Conservation (phyloP, 2,888 invertebrate species). For the Amiota minor region DNA sequence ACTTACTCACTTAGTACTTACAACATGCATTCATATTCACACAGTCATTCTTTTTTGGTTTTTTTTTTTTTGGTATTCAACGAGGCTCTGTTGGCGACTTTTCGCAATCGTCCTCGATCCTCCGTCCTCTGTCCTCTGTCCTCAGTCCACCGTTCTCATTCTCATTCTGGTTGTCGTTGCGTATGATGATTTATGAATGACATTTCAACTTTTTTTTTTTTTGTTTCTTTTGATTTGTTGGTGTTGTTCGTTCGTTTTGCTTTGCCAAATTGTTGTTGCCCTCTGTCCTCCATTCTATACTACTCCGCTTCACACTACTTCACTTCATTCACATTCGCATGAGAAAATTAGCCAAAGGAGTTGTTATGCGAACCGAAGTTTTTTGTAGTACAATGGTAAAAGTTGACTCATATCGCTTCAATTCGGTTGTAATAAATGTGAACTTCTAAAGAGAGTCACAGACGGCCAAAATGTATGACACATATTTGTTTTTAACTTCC, state of each 20-base stretch:
- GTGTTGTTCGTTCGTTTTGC: constrained; percentile 15
- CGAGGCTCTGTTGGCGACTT: constrained; percentile 44
- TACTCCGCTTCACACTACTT: too few relatives aligned
- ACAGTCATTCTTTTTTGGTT: too few relatives aligned
- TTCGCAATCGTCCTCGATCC: constrained; percentile 44
- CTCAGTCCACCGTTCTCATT: not conserved
- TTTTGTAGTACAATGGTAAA: not conserved
- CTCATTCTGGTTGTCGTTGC: constrained; percentile 51
- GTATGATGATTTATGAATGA: constrained; percentile 68
- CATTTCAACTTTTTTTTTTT: constrained; percentile 55
- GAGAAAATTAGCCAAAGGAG: constrained; percentile 63
- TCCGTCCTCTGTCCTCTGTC: too few relatives aligned
- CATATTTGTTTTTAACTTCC: too few relatives aligned
- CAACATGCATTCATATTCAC: constrained; percentile 11
- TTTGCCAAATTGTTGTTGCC: constrained; percentile 22
- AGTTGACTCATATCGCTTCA: not conserved
- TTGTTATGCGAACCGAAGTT: not conserved
- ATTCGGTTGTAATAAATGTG: constrained; percentile 28
- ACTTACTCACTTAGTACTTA: not conserved
- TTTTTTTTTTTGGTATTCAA: not conserved
- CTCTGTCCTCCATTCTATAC: too few relatives aligned
- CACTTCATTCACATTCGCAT: constrained; percentile 18
- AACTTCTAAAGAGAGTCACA: not conserved
- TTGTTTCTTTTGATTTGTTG: not conserved
- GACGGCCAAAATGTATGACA: too few relatives aligned